Evolutionary conservation across 2,797 vertebrate species (phyloP), one percentile per base, ranked within the genome.

Genomic region (Sylvilagus floridanus): DNA sequence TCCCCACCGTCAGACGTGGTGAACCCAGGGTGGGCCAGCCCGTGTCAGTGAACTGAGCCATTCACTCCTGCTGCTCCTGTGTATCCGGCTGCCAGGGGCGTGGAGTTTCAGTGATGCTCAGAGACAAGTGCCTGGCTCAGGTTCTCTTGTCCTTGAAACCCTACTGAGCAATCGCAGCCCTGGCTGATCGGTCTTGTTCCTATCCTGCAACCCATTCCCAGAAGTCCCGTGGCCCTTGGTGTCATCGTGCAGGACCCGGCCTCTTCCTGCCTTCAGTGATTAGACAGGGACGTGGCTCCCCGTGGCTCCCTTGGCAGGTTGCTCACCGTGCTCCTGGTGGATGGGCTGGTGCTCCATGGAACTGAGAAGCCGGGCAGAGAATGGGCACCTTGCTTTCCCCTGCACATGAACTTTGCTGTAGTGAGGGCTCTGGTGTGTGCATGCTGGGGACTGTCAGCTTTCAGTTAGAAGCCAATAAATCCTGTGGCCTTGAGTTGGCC

Each of bases 401-500:
- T 0, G 0, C 81, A 85, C 86, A 4, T 73, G 92, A 92, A 72
- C 82, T 3, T 94, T 94, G 94, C 78, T 60, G 86, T 78, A 93
- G 95, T 82, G 16, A 0, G 52, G 8, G 32, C 95, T 95, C 91
- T 95, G 96, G 84, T 95, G 96, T 94, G 92, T 91, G 96, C 91
- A 66, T 91, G 96, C 97, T 65, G 26, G 89, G 52, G 0, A 1
- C 95, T 97, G 97, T 97, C 97, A 93, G 90, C 93, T 96, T 42
- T 19, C 85, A 97, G 84, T 92, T 0, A 19, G 83, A 75, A 83
- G 26, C 91, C 96, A 94, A 63, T 98, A 98, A 98, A 98, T 97
- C 97, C 84, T 75, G 77, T 90, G 96, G 81, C 88, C 97, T 97
- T 76, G 28, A 97, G 97, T 95, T 97, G 91, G 96, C 96, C 97